Evolutionary conservation across 1,140 invertebrate genomes (phyloP).

Genomic region (Saccostrea cuccullata): DNA sequence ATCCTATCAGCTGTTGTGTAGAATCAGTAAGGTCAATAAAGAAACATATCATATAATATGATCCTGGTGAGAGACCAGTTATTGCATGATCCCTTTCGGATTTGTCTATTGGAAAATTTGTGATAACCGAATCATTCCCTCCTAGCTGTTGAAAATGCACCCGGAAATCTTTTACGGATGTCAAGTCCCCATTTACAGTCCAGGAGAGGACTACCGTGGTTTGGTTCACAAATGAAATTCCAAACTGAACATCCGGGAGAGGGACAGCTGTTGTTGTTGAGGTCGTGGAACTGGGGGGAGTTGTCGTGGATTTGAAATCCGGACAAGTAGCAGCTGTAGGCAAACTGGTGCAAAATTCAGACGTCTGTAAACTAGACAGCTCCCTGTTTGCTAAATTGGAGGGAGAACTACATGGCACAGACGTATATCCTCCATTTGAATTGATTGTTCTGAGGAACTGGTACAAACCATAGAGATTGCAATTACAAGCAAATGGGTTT

Average conservation of each 20-base stretch:
- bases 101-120: conserved; percentile 36
- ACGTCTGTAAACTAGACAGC: not conserved
- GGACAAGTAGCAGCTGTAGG: conserved; percentile 44
- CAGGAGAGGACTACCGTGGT: conserved; percentile 36
- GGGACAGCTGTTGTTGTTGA: conserved; percentile 56
- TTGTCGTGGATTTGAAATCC: conserved; percentile 44
- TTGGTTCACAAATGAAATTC: not conserved
- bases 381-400: not conserved
- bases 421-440: not conserved
- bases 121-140: not conserved
- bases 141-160: conserved; percentile 20
- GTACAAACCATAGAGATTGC: conserved; percentile 64
- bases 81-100: not conserved
- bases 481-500: conserved; percentile 67
- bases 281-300: not conserved
- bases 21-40: not conserved
- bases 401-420: not conserved
- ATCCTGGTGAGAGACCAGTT: conserved; percentile 2
- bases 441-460: conserved; percentile 48
- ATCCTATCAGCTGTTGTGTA: not conserved
- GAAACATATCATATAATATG: conserved; percentile 43
- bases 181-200: conserved; percentile 20
- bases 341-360: conserved; percentile 39
- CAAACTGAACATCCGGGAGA: conserved; percentile 1
- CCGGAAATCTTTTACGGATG: conserved; percentile 2